A percentile compares a stretch with the other conserved stretches of the same genome.
Conservation (phyloP, 2,888 invertebrate genomes). For the Cabera pusaria region DNA sequence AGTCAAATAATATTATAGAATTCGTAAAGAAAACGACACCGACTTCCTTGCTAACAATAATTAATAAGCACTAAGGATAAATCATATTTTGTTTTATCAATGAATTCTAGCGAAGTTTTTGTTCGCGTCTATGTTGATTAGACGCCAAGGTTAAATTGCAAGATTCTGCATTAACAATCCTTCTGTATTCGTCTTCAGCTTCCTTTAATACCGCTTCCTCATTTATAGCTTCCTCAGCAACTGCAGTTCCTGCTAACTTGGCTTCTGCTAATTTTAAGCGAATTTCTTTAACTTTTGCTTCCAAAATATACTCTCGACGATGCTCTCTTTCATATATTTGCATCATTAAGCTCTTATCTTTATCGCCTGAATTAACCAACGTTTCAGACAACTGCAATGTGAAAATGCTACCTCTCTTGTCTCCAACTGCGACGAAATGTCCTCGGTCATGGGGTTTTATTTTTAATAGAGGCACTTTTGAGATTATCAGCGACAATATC, state of each 20-base stretch:
- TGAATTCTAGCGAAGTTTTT: too few species aligned
- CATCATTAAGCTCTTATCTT: conserved; percentile 86
- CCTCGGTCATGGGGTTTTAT: conserved; percentile 86
- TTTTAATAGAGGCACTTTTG: conserved; percentile 75
- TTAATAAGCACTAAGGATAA: too few species aligned
- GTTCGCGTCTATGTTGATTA: too few species aligned
- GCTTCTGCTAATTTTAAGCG: conserved; percentile 51
- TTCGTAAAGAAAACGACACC: too few species aligned
- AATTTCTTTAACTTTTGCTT: conserved; percentile 91
- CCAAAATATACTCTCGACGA: conserved; percentile 93
- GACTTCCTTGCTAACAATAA: too few species aligned
- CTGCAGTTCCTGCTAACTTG: conserved; percentile 42
- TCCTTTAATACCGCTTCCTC: conserved; percentile 37
- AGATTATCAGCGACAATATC: conserved; percentile 84
- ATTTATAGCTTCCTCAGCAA: conserved; percentile 17
- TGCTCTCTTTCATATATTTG: conserved; percentile 93
- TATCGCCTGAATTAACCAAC: conserved; percentile 84
- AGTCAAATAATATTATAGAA: too few species aligned
- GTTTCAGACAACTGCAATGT: conserved; percentile 86
- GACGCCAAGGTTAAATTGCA: too few species aligned
- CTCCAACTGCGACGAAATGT: conserved; percentile 84
- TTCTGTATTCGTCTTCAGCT: conserved; percentile 65
- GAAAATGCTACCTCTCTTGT: conserved; percentile 85
- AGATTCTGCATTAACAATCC: too few species aligned
- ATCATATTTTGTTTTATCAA: too few species aligned